phyloP scores from a whole-genome alignment of 1,140 invertebrate genomes.

The Contarinia nasturtii region DNA sequence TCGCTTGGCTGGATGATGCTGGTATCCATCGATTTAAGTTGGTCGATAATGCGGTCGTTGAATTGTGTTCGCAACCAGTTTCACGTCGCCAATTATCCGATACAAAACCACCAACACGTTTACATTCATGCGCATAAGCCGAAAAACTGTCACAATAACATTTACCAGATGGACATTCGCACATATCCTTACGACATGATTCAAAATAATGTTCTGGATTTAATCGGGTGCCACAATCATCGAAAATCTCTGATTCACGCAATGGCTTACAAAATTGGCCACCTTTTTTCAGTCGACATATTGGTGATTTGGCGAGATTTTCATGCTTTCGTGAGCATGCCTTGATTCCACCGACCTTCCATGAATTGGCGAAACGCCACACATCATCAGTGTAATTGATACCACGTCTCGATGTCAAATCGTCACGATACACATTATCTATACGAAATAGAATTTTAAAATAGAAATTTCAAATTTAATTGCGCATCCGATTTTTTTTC shows the following conservation, averaged over 20 bases:
- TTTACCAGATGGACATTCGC: constrained; percentile 59
- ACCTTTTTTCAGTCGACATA: constrained; percentile 15
- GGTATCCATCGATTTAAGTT: constrained; percentile 6
- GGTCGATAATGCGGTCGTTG: constrained; percentile 4
- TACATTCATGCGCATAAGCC: constrained; percentile 73
- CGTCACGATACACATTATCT: constrained; percentile 39
- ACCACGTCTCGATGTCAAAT: constrained; percentile 49
- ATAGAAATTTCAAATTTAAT: too few relatives aligned
- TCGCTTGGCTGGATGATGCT: constrained; percentile 11
- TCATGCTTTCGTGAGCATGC: constrained; percentile 37
- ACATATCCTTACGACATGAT: constrained; percentile 77
- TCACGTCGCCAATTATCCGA: constrained; percentile 37
- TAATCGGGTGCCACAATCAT: constrained; percentile 49
- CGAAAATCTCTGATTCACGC: constrained; percentile 33
- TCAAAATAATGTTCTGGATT: constrained; percentile 61
- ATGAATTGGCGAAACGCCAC: constrained; percentile 60
- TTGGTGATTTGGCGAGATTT: constrained; percentile 23
- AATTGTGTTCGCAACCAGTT: constrained; percentile 31
- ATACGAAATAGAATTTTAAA: too few relatives aligned
- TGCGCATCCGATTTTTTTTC: too few relatives aligned
- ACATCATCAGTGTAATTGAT: constrained; percentile 28
- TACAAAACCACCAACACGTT: constrained; percentile 47
- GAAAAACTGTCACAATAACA: constrained; percentile 81
- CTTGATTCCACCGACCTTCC: constrained; percentile 62
- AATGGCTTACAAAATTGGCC: constrained; percentile 15